A percentile compares a stretch with the other conserved stretches of the same genome.
Conservation (phyloP, 2,888 invertebrate genomes). For the Tipula helvola region DNA sequence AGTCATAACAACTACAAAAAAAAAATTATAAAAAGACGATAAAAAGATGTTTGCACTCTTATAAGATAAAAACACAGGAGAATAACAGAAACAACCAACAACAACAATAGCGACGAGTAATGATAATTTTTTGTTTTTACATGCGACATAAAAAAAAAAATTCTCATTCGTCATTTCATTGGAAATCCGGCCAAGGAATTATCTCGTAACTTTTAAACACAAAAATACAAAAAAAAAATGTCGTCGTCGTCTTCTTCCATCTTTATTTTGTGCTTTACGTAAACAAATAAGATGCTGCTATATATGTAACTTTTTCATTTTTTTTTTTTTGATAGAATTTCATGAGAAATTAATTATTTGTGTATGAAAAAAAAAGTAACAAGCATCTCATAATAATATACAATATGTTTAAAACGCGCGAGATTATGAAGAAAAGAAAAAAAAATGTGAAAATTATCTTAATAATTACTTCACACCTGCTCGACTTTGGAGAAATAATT, state of each 20-base stretch:
- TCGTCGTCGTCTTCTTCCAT: background rate
- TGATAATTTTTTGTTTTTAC: background rate
- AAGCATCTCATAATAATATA: background rate
- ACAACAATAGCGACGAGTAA: background rate
- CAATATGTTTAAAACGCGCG: background rate
- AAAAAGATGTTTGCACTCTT: background rate
- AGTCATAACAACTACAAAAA: background rate
- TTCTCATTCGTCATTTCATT: constrained; percentile 4
- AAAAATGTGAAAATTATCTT: background rate
- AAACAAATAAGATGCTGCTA: background rate
- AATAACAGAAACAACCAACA: background rate
- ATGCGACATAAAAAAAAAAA: background rate
- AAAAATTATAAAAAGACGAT: background rate
- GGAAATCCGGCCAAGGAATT: constrained; percentile 4
- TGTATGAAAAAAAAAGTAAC: background rate
- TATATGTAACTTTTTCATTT: background rate
- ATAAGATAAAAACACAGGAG: background rate
- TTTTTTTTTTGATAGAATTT: background rate
- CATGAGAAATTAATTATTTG: background rate
- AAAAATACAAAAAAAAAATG: background rate
- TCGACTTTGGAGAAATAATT: background rate
- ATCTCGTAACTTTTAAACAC: background rate
- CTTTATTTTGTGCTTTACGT: background rate
- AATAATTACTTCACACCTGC: background rate
- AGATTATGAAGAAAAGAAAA: background rate